These are phyloP conservation scores for Orchesellides sinensis DNA, from an alignment of 2,888 invertebrate species.

Conservation along the genomic window DNA sequence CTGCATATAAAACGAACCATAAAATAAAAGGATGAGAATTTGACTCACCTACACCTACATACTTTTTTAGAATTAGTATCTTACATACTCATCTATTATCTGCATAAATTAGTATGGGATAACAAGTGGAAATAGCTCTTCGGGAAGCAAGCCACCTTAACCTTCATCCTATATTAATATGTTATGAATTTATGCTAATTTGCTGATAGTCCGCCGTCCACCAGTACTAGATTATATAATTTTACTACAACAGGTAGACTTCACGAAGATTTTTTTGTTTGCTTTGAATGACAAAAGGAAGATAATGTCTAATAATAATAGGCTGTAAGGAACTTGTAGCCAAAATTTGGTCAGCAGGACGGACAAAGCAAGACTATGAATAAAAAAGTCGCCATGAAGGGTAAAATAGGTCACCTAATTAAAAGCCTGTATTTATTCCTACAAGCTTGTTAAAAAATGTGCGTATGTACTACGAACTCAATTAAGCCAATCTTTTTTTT, in stretches of 20 bases:
- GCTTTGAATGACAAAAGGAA: slow-evolving; percentile 3
- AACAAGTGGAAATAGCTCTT: too few species aligned
- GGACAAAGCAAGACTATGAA: not conserved
- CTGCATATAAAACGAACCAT: slow-evolving; percentile 38
- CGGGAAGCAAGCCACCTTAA: slow-evolving; percentile 40
- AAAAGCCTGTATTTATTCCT: not conserved
- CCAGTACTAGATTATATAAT: not conserved
- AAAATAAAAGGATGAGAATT: not conserved
- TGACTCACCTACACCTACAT: slow-evolving; percentile 24
- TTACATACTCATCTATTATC: too few species aligned
- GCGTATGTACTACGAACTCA: too few species aligned
- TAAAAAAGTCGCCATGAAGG: slow-evolving; percentile 42
- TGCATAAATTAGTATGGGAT: too few species aligned
- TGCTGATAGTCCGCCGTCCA: too few species aligned
- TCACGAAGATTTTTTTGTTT: too few species aligned
- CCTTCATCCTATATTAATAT: slow-evolving; percentile 42
- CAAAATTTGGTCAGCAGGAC: slow-evolving; percentile 42
- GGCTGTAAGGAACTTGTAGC: slow-evolving; percentile 18
- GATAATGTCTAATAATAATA: slow-evolving; percentile 6
- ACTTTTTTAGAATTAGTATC: too few species aligned
- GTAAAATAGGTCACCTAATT: slow-evolving; percentile 56
- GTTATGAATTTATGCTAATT: slow-evolving; percentile 44
- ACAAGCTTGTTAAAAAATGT: too few species aligned
- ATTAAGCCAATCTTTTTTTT: too few species aligned
- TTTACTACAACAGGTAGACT: too few species aligned